Conservation (phyloP, 2,888 invertebrate species). For the Trachelus iudaicus region DNA sequence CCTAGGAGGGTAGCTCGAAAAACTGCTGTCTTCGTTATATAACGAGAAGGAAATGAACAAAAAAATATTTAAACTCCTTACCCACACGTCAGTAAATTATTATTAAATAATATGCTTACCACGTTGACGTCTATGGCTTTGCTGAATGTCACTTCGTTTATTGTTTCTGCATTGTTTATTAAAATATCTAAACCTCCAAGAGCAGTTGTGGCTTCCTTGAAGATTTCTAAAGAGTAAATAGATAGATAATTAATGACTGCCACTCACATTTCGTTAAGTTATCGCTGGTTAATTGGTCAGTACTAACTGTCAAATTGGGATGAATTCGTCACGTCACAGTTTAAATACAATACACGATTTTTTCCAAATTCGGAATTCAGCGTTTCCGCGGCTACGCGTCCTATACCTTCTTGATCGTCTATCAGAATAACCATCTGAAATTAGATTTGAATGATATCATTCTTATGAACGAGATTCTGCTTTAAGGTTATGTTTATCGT, state of each 20-base stretch:
- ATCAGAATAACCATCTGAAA: slow-evolving; percentile 47
- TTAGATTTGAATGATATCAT: slow-evolving; percentile 6
- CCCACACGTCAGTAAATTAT: no score
- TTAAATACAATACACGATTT: slow-evolving; percentile 48
- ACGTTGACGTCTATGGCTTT: slow-evolving; percentile 58
- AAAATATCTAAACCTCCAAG: slow-evolving; percentile 70
- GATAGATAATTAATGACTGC: neutral
- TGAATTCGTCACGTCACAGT: slow-evolving; percentile 53
- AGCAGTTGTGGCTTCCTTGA: slow-evolving; percentile 64
- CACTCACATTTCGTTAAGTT: no score
- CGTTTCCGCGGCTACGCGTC: slow-evolving; percentile 38
- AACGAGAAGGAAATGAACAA: neutral
- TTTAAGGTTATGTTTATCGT: neutral
- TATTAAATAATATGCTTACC: slow-evolving; percentile 39
- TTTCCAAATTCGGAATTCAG: slow-evolving; percentile 54
- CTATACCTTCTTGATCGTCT: slow-evolving; percentile 44
- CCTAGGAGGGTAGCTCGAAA: slow-evolving; percentile 63
- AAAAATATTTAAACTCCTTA: neutral
- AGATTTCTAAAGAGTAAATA: slow-evolving; percentile 57
- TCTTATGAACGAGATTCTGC: neutral
- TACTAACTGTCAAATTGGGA: slow-evolving; percentile 52
- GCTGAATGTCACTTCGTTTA: slow-evolving; percentile 51
- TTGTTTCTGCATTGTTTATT: slow-evolving; percentile 61
- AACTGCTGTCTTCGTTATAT: slow-evolving; percentile 59
- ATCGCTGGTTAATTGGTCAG: no score